Base-by-base conservation (phyloP, 2,113 vertebrate genomes). In the Suricata suricatta region DNA sequence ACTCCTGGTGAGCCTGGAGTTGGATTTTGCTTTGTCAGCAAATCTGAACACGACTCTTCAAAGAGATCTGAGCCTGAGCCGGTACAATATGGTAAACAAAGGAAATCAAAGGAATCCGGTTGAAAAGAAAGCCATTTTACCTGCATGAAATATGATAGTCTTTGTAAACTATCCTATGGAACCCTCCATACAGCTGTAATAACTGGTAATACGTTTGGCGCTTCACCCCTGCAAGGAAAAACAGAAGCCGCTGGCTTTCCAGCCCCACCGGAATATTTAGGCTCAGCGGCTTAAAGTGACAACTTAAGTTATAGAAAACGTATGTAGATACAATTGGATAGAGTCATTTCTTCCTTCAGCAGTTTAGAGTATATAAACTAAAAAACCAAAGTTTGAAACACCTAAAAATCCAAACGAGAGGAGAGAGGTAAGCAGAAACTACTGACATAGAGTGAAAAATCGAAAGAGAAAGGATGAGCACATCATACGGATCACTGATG, bases 271-370 rank as follows among this genome's bases (percentile, higher is more conserved):
- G 63, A 85, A 63, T 3, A 31, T 63, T 91, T 83, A 88, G 66
- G 38, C 35, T 94, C 80, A 72, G 83, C 14, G 13, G 17, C 57
- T 57, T 60, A 94, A 68, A 60, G 66, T 44, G 41, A 93, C 77
- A 97, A 50, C 50, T 83, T 86, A 76, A 84, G 64, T 74, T 79
- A 31, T 16, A 92, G 92, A 94, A 94, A 97, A 95, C 31, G 82
- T 91, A 60, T 82, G 81, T 71, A 93, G 57, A 52, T n/a, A 94
- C 82, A 92, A 91, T 33, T 86, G 85, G 38, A 64, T 82, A 77
- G 63, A 71, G 83, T 90, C 47, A 71, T 71, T 60, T 92, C 63
- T 93, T 66, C 21, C 85, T 71, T 74, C 15, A 71, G 50, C 95
- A 92, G 91, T 79, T 68, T 79, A 68, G 54, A 92, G 41, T 57